Conservation (phyloP, 1,140 invertebrate species). For the Achatina immaculata region DNA sequence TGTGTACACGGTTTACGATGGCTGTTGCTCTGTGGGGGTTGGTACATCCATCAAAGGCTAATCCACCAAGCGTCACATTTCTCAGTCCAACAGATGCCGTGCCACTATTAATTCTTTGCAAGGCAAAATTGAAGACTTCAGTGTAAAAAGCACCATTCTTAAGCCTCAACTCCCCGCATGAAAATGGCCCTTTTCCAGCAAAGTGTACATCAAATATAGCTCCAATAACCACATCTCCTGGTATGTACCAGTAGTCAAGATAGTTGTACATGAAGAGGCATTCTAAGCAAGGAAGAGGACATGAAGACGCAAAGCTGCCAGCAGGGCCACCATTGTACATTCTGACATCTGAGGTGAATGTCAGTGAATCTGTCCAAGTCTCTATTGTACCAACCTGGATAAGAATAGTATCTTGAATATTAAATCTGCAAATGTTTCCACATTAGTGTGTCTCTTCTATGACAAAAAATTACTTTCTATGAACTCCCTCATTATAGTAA, state of each 20-base stretch:
- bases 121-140: slow-evolving; percentile 64
- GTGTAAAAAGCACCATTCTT: slow-evolving; percentile 63
- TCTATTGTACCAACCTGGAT: slow-evolving; percentile 57
- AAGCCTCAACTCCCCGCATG: slow-evolving; percentile 52
- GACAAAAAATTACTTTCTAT: too few relatives aligned
- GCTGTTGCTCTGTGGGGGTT: slow-evolving; percentile 50
- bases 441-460: too few relatives aligned
- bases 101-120: slow-evolving; percentile 61
- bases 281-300: slow-evolving; percentile 54
- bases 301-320: slow-evolving; percentile 40
- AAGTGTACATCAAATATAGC: slow-evolving; percentile 65
- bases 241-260: slow-evolving; percentile 54
- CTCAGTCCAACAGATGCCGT: slow-evolving; percentile 67
- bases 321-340: slow-evolving; percentile 33
- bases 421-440: too few relatives aligned
- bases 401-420: slow-evolving; percentile 7
- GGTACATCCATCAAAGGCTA: slow-evolving; percentile 65
- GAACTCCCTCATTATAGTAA: too few relatives aligned
- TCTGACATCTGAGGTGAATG: slow-evolving; percentile 8
- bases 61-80: slow-evolving; percentile 76
- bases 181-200: slow-evolving; percentile 51
- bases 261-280: slow-evolving; percentile 60
- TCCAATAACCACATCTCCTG: slow-evolving; percentile 62
- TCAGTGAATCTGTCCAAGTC: slow-evolving; percentile 38
- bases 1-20: slow-evolving; percentile 52